phyloP scores from a whole-genome alignment of 2,113 vertebrate species.

The Sander vitreus region DNA sequence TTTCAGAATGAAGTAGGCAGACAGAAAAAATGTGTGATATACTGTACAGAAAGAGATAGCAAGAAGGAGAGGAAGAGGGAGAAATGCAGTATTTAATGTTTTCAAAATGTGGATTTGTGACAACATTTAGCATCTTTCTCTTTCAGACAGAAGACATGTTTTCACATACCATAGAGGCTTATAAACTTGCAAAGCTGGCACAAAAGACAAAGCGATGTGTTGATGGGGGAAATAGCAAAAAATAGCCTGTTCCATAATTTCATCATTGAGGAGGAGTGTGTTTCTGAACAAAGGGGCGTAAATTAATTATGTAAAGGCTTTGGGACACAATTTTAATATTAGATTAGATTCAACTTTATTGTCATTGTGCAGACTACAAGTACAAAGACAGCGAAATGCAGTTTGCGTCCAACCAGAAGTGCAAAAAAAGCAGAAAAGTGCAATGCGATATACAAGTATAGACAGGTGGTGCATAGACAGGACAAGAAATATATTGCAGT shows the following conservation, averaged over 20 bases:
- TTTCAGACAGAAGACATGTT: not conserved
- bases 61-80: slow-evolving; percentile 5
- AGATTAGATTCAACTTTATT: no score
- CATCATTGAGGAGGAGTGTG: slow-evolving; percentile 2
- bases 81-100: not conserved
- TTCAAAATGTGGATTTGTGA: not conserved
- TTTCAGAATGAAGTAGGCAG: slow-evolving; percentile 49
- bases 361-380: no score
- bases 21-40: slow-evolving; percentile 37
- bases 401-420: no score
- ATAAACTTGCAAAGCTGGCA: not conserved
- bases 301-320: not conserved
- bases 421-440: no score
- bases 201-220: not conserved
- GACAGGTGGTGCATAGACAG: no score
- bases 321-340: not conserved
- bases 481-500: no score
- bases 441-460: no score
- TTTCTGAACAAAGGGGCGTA: not conserved
- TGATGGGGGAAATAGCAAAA: not conserved
- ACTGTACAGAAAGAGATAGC: not conserved
- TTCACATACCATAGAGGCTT: not conserved
- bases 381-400: no score
- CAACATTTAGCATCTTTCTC: not conserved
- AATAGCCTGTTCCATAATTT: not conserved